A percentile compares a stretch with the other conserved stretches of the same genome.
Conservation (phyloP, 2,888 invertebrate species). For the Neoascia interrupta region DNA sequence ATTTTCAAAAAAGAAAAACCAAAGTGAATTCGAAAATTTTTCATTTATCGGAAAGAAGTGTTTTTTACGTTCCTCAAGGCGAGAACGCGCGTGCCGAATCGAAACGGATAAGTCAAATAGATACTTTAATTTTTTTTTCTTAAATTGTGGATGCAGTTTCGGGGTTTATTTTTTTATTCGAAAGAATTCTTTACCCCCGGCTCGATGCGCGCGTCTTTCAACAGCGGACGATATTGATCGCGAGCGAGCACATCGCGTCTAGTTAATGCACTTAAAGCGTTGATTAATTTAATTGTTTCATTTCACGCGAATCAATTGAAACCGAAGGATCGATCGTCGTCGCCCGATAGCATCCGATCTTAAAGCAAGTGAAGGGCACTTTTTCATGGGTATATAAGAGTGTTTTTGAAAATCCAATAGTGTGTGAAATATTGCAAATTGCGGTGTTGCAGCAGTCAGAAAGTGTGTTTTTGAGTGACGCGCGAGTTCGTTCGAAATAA, state of each 20-base stretch:
- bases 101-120: slow-evolving; percentile 20
- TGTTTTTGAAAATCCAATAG: slow-evolving; percentile 23
- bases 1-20: slow-evolving; percentile 29
- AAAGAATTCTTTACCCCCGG: slow-evolving; percentile 32
- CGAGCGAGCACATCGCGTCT: slow-evolving; percentile 42
- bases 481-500: slow-evolving; percentile 1
- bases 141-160: neutral
- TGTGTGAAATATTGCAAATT: slow-evolving; percentile 29
- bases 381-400: slow-evolving; percentile 11
- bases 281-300: slow-evolving; percentile 66
- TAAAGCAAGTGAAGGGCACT: slow-evolving; percentile 3
- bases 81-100: slow-evolving; percentile 55
- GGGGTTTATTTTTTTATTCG: neutral
- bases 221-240: slow-evolving; percentile 43
- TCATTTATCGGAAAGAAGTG: slow-evolving; percentile 23
- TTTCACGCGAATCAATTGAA: slow-evolving; percentile 63
- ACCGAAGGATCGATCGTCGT: slow-evolving; percentile 42
- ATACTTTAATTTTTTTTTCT: slow-evolving; percentile 10
- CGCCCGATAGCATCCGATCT: slow-evolving; percentile 14
- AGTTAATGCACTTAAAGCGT: slow-evolving; percentile 57
- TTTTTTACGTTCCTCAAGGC: slow-evolving; percentile 21
- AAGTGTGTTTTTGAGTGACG: slow-evolving; percentile 1
- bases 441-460: too few species aligned
- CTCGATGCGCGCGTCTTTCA: slow-evolving; percentile 22
- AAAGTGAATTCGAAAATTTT: slow-evolving; percentile 36